These are phyloP conservation scores for Chlorospingus semifuscus DNA, from an alignment of 2,797 vertebrate species.

Conservation along the genomic window DNA sequence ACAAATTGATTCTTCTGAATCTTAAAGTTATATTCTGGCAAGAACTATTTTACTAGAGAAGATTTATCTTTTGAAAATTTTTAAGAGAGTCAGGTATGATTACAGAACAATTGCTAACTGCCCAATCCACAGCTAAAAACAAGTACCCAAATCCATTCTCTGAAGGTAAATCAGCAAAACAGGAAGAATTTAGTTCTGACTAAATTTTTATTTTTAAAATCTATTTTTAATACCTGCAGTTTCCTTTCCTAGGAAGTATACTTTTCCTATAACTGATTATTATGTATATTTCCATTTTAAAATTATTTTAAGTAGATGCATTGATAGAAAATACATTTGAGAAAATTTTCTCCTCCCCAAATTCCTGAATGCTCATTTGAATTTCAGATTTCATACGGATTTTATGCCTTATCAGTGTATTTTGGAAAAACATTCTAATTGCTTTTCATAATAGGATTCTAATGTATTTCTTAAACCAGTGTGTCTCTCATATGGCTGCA, in stretches of 20 bases:
- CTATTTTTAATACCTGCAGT: background rate
- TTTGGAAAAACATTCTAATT: background rate
- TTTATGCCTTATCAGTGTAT: background rate
- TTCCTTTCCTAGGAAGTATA: background rate
- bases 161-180: background rate
- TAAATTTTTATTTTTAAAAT: background rate
- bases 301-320: background rate
- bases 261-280: background rate
- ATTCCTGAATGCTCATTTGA: background rate
- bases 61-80: background rate
- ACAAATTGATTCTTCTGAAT: background rate
- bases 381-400: background rate
- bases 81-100: background rate
- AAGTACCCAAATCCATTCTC: background rate
- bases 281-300: background rate
- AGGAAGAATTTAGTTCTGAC: background rate
- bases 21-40: background rate
- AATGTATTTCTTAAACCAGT: background rate
- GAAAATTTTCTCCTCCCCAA: background rate
- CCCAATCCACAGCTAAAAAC: background rate
- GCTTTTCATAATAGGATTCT: background rate
- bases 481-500: background rate
- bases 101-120: background rate
- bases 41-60: background rate
- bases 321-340: background rate